Evolutionary conservation across 2,113 vertebrate species (phyloP), one percentile per base, ranked within the genome.

Genomic region (Neogale vison): DNA sequence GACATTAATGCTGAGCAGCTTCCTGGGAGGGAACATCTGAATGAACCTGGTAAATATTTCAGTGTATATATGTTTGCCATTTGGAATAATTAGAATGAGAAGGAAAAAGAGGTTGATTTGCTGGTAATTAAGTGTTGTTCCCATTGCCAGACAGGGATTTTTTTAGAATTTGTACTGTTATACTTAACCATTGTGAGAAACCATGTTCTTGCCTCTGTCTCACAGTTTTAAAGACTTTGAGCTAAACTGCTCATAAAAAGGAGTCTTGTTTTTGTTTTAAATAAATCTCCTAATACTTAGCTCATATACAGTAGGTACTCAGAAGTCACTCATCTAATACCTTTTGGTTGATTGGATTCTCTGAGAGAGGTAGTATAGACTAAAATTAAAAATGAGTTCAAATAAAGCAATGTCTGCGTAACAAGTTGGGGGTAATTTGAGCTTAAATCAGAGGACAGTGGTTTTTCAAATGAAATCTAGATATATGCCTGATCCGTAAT

Each of bases 21-120:
- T 97, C 99, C 99, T 98, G 99, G 99, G 97, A 99, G 92, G 97
- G 99, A 99, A 85, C 99, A 99, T 98, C 99, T 99, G 10, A 90
- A 99, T 59, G 99, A 99, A 96, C 99, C 99, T 88, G 99, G 99
- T 99, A 98, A 98, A 71, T 96, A 79, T 92, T 91, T 91, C 34
- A 87, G 2, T 88, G 3, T 90, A 50, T 72, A 8, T 82, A 24
- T 55, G 45, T 57, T 92, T 89, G 31, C 23, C 71, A 90, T 89
- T 90, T 59, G 36, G n/a, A 50, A 47, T 88, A 84, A 91, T 59
- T n/a, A 90, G 6, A 71, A 50, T n/a, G 14, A 50, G 50, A 74
- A 61, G 8, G 1, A 6, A 36, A 81, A 47, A 55, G 39, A 24
- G 36, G 31, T 92, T 80, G 57, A 81, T 97, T 81, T 96, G 61